Evolutionary conservation across 2,113 vertebrate species (phyloP).

Genomic region (Egretta garzetta): DNA sequence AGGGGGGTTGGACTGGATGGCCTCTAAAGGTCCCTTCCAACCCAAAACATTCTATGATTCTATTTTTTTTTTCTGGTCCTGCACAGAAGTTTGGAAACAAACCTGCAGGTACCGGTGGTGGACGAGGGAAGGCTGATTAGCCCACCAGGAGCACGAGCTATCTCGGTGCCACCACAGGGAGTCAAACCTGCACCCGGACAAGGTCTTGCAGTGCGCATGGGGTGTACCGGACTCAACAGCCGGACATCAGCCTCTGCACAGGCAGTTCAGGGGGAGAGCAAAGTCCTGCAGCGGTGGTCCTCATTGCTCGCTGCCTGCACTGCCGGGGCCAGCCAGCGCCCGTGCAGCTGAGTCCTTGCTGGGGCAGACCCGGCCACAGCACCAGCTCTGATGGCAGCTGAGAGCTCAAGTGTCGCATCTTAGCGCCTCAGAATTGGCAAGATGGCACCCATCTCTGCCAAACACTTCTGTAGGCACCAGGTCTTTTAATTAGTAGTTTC

Average conservation of each 20-base stretch:
- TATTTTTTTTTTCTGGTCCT: background rate
- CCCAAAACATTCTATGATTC: no score
- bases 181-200: background rate
- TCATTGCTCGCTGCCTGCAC: background rate
- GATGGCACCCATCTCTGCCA: conserved; percentile 1
- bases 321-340: background rate
- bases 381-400: background rate
- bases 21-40: no score
- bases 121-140: background rate
- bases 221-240: background rate
- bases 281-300: background rate
- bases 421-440: background rate
- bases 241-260: background rate
- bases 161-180: background rate
- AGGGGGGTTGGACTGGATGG: no score
- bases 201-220: accelerated
- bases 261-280: background rate
- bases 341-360: background rate
- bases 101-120: background rate
- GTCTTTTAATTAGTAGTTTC: conserved; percentile 57
- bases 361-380: background rate
- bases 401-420: background rate
- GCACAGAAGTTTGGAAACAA: background rate
- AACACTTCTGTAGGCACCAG: conserved; percentile 5
- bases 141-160: background rate